Evolutionary conservation across 2,797 vertebrate genomes (phyloP), one percentile per base, ranked within the genome.

Genomic region (Arvicola amphibius): DNA sequence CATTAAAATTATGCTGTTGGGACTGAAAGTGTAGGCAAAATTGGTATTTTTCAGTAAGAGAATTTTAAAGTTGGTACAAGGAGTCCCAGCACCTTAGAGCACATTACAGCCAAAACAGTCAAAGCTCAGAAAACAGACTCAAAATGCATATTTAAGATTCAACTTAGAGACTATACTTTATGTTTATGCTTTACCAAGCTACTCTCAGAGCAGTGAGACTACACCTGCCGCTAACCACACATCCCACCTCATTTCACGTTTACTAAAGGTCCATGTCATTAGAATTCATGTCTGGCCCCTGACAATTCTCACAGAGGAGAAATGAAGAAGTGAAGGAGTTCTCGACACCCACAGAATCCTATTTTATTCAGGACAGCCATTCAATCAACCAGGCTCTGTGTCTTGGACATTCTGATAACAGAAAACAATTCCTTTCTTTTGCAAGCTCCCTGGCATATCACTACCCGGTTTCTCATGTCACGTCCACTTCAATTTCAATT

Each of bases 351-450:
- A 86, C 9, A 71, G 90, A 94, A 95, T 93, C 88, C 88, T 88
- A 63, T 97, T 96, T 96, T 56, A 84, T 86, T 95, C 93, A 90
- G 76, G 92, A 83, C 46, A 73, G 32, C 81, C 81, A 40, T 96
- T 93, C 81, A 94, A 95, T 95, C 78, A 94, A 83, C 40, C 53
- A 73, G 92, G 61, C 67, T 85, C 76, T 65, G 34, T 90, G 73
- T 96, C 88, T 92, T 90, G 65, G 83, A 96, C 86, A 94, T 93
- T 94, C 85, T 71, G 51, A 93, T 96, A 97, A 95, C 77, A 96
- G 91, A 97, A 95, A 97, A 95, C 84, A 97, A 93, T 96, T 94
- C 43, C 34, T 95, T 86, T 96, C 80, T 95, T 91, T 90, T 81
- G 69, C 83, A 48, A 92, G n/a, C 67, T 96, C 37, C 48, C 94